Base-by-base conservation (phyloP, 2,888 invertebrate genomes). In the Drosophila putrida region DNA sequence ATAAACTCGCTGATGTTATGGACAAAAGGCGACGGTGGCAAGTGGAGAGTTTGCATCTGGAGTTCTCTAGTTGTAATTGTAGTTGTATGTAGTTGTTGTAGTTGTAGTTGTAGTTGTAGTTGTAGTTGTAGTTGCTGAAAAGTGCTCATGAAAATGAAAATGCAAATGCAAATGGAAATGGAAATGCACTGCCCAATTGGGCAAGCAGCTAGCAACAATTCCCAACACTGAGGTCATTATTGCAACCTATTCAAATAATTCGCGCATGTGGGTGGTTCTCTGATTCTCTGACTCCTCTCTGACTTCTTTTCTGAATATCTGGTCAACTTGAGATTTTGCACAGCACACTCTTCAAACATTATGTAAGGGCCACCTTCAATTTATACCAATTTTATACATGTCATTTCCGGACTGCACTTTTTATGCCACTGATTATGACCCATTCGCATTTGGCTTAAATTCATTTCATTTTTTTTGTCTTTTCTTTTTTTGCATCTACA, bases 1-100 rank as follows among this genome's bases (percentile, higher is more conserved):
- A 85, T 89, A 85, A 89, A 89, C 82, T 89, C 83, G 85, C 80
- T 71, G 79, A 82, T 85, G 79, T 88, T 88, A 85, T 89, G 83
- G 62, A 67, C 65, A 46, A 13, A 27, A 15, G 15, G 43, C 27
- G 36, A 38, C 27, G 51, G 50, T 35, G 35, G 35, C 9, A 25
- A 11, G 8, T 15, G 41, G 15, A 13, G 28, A 38, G 25, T 43
- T 35, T 39, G 55, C 69, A 75, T 59, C 78, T 75, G 79, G 51
- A 75, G 75, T 74, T 43, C 43, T 46, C 31, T 43, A 57, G 31
- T 31, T 41, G 39, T 53, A 36, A 20, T n/a, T 31, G 11, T 20
- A 6, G 10, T 27, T 38, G 36, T 41, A 25, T n/a, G 20, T 13
- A 25, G 39, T 43, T 9, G 28, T 20, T 31, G 20, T 25, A 9